phyloP scores from a whole-genome alignment of 1,140 invertebrate species.

The Oryctes rhinoceros region DNA sequence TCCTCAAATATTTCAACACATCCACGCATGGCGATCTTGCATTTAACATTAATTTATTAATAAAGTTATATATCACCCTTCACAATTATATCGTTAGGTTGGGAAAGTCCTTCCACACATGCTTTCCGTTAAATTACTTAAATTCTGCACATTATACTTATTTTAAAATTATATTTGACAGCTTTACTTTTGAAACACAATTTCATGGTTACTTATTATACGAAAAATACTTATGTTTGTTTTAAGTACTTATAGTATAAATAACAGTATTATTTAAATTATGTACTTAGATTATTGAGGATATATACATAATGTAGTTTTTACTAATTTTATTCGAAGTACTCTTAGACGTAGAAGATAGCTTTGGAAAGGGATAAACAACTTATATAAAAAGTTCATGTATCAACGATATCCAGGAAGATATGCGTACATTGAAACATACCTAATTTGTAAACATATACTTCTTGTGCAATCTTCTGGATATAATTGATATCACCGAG shows the following conservation, averaged over 20 bases:
- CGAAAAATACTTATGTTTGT: neutral
- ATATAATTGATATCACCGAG: neutral
- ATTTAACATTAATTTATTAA: slow-evolving; percentile 1
- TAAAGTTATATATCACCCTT: neutral
- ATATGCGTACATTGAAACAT: neutral
- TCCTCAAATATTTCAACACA: slow-evolving; percentile 24
- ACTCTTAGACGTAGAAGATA: neutral
- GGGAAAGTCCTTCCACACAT: neutral
- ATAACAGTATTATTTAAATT: slow-evolving; percentile 34
- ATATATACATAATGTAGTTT: neutral
- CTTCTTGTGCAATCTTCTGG: slow-evolving; percentile 13
- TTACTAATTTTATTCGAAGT: slow-evolving; percentile 4
- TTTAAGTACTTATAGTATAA: slow-evolving; percentile 3
- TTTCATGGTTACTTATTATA: slow-evolving; percentile 11
- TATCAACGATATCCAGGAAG: slow-evolving; percentile 14
- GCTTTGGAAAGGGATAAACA: slow-evolving; percentile 3
- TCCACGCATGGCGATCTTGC: neutral
- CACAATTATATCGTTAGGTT: neutral
- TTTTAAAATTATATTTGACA: neutral
- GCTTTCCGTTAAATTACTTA: neutral
- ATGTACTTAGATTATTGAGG: slow-evolving; percentile 10
- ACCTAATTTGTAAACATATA: neutral
- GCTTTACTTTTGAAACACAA: neutral
- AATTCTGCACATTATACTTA: neutral
- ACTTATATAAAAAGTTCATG: neutral